A percentile compares a stretch with the other conserved stretches of the same genome.
Conservation (phyloP, 2,113 vertebrate species). For the Callipepla squamata region DNA sequence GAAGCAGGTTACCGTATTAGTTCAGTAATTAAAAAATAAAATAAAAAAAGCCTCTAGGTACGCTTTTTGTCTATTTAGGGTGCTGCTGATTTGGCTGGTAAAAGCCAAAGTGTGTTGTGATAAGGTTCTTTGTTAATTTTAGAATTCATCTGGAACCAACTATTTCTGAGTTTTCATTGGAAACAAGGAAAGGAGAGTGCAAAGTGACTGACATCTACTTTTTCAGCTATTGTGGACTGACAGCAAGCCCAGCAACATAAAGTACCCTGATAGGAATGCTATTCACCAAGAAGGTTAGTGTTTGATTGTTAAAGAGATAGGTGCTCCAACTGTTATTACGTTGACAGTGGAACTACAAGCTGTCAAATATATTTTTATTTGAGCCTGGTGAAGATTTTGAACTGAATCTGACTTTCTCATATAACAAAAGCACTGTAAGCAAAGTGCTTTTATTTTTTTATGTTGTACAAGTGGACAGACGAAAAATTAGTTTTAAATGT, state of each 20-base stretch:
- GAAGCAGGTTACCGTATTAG: neutral
- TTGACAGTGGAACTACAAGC: neutral
- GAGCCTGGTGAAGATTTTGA: neutral
- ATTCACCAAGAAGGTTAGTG: neutral
- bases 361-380: neutral
- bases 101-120: neutral
- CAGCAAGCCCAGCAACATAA: neutral
- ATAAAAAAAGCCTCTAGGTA: neutral
- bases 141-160: neutral
- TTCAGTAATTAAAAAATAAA: neutral
- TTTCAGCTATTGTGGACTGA: neutral
- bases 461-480: neutral
- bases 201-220: neutral
- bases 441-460: neutral
- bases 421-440: neutral
- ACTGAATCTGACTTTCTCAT: neutral
- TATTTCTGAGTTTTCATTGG: neutral
- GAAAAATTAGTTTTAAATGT: neutral
- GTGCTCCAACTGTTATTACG: neutral
- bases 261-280: neutral
- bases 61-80: neutral
- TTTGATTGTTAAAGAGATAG: neutral
- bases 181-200: neutral
- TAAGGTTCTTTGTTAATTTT: slow-evolving; percentile 4
- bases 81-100: neutral